A percentile compares a stretch with the other conserved stretches of the same genome.
phyloP scores from a whole-genome alignment of 2,888 invertebrate species.

The Lumbricus terrestris region DNA sequence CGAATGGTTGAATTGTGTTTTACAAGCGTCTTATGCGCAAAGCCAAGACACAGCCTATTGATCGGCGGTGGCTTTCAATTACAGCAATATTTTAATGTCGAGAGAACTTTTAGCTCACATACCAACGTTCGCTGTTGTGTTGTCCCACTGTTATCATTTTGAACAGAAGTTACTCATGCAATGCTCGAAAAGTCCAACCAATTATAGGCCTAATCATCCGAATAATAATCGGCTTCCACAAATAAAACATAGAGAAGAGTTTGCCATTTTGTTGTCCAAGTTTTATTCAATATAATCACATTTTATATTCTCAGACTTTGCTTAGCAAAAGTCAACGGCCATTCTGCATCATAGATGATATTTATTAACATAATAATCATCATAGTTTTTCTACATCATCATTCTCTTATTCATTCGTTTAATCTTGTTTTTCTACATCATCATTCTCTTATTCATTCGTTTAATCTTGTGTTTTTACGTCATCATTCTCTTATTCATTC shows the following conservation, averaged over 20 bases:
- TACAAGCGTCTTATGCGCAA: neutral
- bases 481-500: neutral
- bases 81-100: neutral
- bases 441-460: neutral
- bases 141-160: neutral
- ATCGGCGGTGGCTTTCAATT: neutral
- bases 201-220: neutral
- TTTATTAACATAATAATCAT: neutral
- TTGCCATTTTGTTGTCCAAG: neutral
- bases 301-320: neutral
- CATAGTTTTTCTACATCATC: no score
- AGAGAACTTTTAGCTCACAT: neutral
- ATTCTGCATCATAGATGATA: neutral
- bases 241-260: neutral
- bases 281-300: no score
- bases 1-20: neutral
- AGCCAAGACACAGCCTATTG: neutral
- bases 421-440: neutral
- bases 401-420: neutral
- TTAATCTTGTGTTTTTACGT: neutral
- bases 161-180: neutral
- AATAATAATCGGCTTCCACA: neutral
- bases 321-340: neutral
- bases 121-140: neutral
- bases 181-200: neutral